Percentiles rank a stretch among this genome's conserved stretches.
phyloP scores from a whole-genome alignment of 2,888 invertebrate species.

The Bombylius discolor region DNA sequence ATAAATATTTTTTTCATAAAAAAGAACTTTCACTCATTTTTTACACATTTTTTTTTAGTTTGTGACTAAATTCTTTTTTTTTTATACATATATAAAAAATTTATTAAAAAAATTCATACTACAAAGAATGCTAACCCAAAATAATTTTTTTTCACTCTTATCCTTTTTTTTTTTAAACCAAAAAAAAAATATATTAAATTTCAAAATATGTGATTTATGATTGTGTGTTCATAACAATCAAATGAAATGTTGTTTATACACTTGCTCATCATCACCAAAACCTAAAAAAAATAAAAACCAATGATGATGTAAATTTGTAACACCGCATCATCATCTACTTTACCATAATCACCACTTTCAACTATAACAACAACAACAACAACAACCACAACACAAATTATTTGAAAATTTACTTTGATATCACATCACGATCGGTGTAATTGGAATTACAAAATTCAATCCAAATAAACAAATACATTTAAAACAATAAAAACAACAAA shows the following conservation, averaged over 20 bases:
- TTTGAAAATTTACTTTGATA: neutral
- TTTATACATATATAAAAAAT: too few relatives aligned
- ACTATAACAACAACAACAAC: constrained; percentile 2
- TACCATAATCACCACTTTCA: neutral
- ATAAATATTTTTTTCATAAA: too few relatives aligned
- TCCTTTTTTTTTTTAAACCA: neutral
- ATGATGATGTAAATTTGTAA: neutral
- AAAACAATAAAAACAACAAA: neutral
- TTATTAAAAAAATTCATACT: too few relatives aligned
- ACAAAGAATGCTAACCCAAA: neutral
- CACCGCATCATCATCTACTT: neutral
- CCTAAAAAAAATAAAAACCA: neutral
- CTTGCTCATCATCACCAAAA: too few relatives aligned
- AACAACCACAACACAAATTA: neutral
- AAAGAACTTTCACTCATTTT: too few relatives aligned
- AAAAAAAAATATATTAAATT: neutral
- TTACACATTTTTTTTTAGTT: neutral
- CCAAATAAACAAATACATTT: too few relatives aligned
- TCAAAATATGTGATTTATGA: neutral
- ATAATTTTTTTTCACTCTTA: neutral
- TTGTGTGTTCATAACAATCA: too few relatives aligned
- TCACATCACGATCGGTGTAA: neutral
- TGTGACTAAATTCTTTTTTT: neutral
- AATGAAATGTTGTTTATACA: too few relatives aligned
- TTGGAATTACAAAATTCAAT: too few relatives aligned